Evolutionary conservation across 2,113 vertebrate genomes (phyloP).

Genomic region (Serinus canaria): DNA sequence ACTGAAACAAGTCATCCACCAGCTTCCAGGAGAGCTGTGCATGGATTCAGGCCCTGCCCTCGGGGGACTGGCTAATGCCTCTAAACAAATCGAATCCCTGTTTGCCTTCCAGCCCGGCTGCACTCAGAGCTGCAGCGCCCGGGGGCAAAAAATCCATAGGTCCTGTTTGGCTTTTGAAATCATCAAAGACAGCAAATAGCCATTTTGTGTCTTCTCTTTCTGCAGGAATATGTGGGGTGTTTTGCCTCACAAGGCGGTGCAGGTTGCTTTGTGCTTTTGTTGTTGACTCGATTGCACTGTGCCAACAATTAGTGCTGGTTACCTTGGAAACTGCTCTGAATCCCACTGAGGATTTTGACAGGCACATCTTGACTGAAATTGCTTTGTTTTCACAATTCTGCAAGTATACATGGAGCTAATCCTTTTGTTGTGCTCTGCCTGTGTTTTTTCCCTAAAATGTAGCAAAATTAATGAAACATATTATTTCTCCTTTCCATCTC

Average conservation of each 20-base stretch:
- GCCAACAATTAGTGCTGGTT: conserved; percentile 71
- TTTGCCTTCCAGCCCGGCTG: not conserved
- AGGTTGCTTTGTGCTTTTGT: conserved; percentile 59
- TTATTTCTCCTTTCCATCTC: conserved; percentile 44
- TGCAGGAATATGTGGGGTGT: conserved; percentile 20
- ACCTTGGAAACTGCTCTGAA: conserved; percentile 73
- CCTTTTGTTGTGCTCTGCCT: conserved; percentile 27
- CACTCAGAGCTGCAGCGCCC: not conserved
- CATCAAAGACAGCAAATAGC: not conserved
- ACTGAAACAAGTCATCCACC: not conserved
- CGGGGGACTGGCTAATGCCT: not conserved
- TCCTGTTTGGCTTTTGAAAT: conserved; percentile 20
- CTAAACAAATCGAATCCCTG: not conserved
- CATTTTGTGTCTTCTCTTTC: not conserved
- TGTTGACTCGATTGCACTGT: conserved; percentile 58
- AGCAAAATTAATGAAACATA: conserved; percentile 27
- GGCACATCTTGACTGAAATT: conserved; percentile 68
- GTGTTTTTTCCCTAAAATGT: conserved; percentile 24
- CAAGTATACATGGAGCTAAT: conserved; percentile 37
- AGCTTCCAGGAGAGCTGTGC: not conserved
- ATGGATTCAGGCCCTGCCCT: not conserved
- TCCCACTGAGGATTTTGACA: conserved; percentile 72
- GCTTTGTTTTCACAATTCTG: conserved; percentile 70
- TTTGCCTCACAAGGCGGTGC: conserved; percentile 18
- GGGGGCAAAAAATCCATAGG: not conserved